A percentile compares a stretch with the other conserved stretches of the same genome.
phyloP scores from a whole-genome alignment of 1,140 invertebrate species.

The Vollenhovia emeryi region DNA sequence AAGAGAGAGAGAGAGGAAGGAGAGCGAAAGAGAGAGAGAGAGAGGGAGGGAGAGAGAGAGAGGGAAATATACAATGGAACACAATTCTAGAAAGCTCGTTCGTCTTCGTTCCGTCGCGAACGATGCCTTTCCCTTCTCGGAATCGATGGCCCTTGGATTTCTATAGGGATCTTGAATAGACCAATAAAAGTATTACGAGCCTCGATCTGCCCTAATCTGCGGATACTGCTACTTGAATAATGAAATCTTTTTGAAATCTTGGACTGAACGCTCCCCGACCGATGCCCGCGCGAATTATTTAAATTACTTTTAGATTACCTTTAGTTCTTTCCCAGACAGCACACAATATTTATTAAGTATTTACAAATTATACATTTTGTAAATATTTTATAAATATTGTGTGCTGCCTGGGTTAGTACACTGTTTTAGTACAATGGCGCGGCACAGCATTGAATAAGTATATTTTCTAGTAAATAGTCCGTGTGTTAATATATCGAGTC shows the following conservation, averaged over 20 bases:
- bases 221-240: background rate
- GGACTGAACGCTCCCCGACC: background rate
- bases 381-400: too few relatives aligned
- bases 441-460: background rate
- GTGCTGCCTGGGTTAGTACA: too few relatives aligned
- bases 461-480: background rate
- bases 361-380: too few relatives aligned
- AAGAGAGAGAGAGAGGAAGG: background rate
- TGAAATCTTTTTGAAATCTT: conserved; percentile 1
- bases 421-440: background rate
- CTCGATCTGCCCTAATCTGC: background rate
- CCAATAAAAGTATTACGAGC: conserved; percentile 27
- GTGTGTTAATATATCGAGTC: background rate
- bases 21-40: background rate
- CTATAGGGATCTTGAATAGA: conserved; percentile 12
- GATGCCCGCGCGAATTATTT: background rate
- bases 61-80: conserved; percentile 49
- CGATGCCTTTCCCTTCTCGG: background rate
- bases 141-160: conserved; percentile 38
- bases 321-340: too few relatives aligned
- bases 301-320: background rate
- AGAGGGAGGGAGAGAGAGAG: background rate
- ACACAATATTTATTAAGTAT: too few relatives aligned
- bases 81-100: conserved; percentile 45
- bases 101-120: conserved; percentile 34